Evolutionary conservation across 1,140 invertebrate genomes (phyloP), one percentile per base, ranked within the genome.

Genomic region (Platyscapa corneri): DNA sequence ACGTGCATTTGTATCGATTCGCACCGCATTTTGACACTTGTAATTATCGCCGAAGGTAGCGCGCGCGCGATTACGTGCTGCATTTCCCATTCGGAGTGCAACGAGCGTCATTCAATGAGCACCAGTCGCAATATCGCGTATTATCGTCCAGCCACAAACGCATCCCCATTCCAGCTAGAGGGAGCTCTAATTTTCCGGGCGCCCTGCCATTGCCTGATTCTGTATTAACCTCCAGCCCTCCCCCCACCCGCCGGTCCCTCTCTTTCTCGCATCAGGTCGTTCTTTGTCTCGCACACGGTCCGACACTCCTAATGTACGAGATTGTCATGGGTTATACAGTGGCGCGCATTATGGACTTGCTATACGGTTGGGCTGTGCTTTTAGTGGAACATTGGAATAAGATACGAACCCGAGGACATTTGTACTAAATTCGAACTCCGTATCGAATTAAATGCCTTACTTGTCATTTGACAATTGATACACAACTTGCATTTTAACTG

Each of bases 111-210:
- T 37, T 32, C 30, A 39, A 64, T 39, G 23, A 27, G 5, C 34
- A 6, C 46, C 27, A 77, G n/a, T 77, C 18, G 46, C 46, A 77
- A 56, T 56, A 77, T 77, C 75, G 46, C 42, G 34, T 39, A 75
- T 75, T 77, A 77, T 77, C 75, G 46, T 30, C 46, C 70, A 23
- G 23, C n/a, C n/a, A 23, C 49, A 56, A 74, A 56, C 18, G 46
- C 20, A 23, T 53, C 46, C 5, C 0, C 14, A 6, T 32, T 30
- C 20, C 12, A 27, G 18, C 20, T 32, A 27, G 18, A 56, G 3
- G 7, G 23, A 2, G 2, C 53, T 37, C 30, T 49, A 56, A 78
- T 78, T 64, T 60, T 78, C 76, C 53, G 34, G 34, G n/a, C 14
- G 3, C 8, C 16, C 30, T n/a, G 30, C 30, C 7, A n/a, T 7